Conservation (phyloP, 64 coral and sea anemone species). For the Pocillopora verrucosa region DNA sequence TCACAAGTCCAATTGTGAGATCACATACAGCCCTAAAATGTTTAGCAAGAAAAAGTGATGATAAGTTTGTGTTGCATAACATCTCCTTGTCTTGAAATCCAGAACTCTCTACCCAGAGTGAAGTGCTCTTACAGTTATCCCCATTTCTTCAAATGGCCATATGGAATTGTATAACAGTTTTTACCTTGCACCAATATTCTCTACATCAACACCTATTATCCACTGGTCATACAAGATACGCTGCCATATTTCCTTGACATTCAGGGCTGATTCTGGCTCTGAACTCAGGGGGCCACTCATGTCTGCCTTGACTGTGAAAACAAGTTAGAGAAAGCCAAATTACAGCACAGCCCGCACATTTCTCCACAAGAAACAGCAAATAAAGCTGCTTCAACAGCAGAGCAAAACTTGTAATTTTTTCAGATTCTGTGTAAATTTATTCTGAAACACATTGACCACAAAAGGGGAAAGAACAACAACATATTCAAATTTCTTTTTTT, state of each 20-base stretch:
- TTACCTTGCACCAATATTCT: slow-evolving; percentile 24
- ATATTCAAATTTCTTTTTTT: background rate
- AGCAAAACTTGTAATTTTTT: no score
- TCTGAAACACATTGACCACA: no score
- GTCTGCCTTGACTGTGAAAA: background rate
- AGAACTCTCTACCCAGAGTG: no score
- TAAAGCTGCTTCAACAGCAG: no score
- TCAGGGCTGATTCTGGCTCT: background rate
- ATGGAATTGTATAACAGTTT: no score
- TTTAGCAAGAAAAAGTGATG: background rate
- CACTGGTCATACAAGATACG: slow-evolving; percentile 7
- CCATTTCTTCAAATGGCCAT: no score
- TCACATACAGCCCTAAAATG: slow-evolving; percentile 23
- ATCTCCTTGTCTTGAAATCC: no score
- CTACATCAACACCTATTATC: slow-evolving; percentile 17
- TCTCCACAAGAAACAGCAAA: no score
- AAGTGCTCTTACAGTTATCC: no score
- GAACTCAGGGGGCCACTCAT: background rate
- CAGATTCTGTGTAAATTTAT: no score
- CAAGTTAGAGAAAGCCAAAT: background rate
- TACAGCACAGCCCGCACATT: no score
- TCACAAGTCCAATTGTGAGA: slow-evolving; percentile 6
- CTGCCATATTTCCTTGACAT: slow-evolving; percentile 27
- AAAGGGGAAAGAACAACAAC: background rate
- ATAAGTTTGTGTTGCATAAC: no score